phyloP scores from a whole-genome alignment of 2,113 vertebrate genomes.

The Stigmatopora nigra region DNA sequence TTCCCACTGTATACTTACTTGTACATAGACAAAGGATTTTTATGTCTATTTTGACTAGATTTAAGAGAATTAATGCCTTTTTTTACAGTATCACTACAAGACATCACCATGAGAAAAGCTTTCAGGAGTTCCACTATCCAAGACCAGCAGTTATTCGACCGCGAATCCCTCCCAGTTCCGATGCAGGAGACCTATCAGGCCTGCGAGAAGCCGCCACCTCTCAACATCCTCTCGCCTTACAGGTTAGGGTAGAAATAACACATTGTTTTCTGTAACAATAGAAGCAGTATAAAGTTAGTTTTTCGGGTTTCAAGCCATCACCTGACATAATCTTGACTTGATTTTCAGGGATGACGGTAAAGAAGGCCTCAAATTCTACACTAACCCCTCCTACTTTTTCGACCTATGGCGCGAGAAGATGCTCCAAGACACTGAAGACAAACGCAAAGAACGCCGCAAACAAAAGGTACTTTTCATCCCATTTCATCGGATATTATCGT shows the following conservation, averaged over 20 bases:
- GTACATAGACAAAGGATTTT: too few relatives aligned
- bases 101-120: slow-evolving; percentile 98
- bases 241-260: too few relatives aligned
- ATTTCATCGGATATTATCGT: too few relatives aligned
- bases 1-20: too few relatives aligned
- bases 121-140: slow-evolving; percentile 95
- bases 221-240: slow-evolving; percentile 94
- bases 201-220: slow-evolving; percentile 92
- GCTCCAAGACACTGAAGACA: slow-evolving; percentile 97
- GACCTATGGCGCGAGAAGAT: slow-evolving; percentile 99
- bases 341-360: slow-evolving; percentile 88
- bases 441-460: slow-evolving; percentile 95
- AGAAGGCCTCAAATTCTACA: slow-evolving; percentile 96
- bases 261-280: too few relatives aligned
- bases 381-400: slow-evolving; percentile 98
- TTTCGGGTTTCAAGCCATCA: too few relatives aligned
- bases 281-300: too few relatives aligned
- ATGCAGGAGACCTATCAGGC: slow-evolving; percentile 89
- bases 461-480: slow-evolving; percentile 80
- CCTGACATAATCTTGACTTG: neutral
- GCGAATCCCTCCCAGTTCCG: slow-evolving; percentile 87
- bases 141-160: slow-evolving; percentile 95
- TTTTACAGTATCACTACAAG: slow-evolving; percentile 86
- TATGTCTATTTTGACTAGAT: too few relatives aligned
- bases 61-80: neutral